A percentile compares a stretch with the other conserved stretches of the same genome.
phyloP scores from a whole-genome alignment of 2,113 vertebrate genomes.

The Misgurnus anguillicaudatus region DNA sequence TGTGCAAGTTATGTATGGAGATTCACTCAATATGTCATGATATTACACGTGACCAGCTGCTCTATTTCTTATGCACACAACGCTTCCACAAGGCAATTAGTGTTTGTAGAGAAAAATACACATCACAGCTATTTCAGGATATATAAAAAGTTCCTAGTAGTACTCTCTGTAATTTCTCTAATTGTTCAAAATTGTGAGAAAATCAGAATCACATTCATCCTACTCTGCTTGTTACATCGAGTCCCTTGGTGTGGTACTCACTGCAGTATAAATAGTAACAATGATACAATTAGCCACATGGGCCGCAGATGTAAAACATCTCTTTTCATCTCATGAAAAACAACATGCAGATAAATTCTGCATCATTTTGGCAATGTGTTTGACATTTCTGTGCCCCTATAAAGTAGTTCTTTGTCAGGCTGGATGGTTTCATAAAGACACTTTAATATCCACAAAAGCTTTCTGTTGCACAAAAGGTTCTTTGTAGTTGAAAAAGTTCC shows the following conservation, averaged over 20 bases:
- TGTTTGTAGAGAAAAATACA: not conserved
- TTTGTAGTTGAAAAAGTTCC: too few species aligned
- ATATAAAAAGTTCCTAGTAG: not conserved
- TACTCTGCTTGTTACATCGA: not conserved
- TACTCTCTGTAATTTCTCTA: not conserved
- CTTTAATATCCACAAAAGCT: too few species aligned
- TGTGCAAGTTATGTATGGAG: not conserved
- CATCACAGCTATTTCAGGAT: not conserved
- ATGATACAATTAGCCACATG: constrained; percentile 2
- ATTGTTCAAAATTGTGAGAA: not conserved
- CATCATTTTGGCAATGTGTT: not conserved
- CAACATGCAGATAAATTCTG: not conserved
- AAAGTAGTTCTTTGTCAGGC: too few species aligned
- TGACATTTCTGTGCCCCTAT: not conserved
- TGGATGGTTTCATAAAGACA: too few species aligned
- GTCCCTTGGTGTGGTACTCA: not conserved
- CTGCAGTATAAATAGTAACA: constrained; percentile 6
- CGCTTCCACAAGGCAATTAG: not conserved
- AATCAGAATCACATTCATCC: constrained; percentile 25
- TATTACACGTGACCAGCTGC: not conserved
- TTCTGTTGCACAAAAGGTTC: too few species aligned
- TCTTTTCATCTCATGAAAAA: not conserved
- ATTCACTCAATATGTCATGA: too few species aligned
- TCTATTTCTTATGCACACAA: not conserved
- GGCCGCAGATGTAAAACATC: constrained; percentile 16